Conservation (phyloP, 2,888 invertebrate genomes). For the Drosophila rubida region DNA sequence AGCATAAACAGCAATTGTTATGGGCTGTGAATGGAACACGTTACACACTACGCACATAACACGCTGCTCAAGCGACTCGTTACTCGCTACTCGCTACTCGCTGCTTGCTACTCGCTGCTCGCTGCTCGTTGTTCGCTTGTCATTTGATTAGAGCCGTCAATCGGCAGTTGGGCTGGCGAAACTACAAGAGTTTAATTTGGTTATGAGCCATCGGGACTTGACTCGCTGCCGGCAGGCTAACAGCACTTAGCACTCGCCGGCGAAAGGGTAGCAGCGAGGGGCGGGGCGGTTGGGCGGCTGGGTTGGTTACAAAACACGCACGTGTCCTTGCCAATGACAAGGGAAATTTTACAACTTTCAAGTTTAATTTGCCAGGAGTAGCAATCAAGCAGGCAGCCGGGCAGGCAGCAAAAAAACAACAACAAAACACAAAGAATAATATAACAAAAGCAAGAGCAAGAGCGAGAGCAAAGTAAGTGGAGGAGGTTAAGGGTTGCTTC, state of each 20-base stretch:
- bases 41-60: conserved; percentile 19
- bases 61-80: conserved; percentile 2
- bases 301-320: conserved; percentile 62
- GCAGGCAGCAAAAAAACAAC: conserved; percentile 20
- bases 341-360: conserved; percentile 81
- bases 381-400: conserved; percentile 69
- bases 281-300: conserved; percentile 1
- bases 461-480: conserved; percentile 12
- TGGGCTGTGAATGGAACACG: conserved; percentile 71
- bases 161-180: conserved; percentile 15
- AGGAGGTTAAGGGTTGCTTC: conserved; percentile 53
- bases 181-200: conserved; percentile 61
- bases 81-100: conserved; percentile 14
- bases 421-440: conserved; percentile 28
- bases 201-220: conserved; percentile 50
- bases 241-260: conserved; percentile 34
- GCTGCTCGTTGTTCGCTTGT: too few relatives aligned
- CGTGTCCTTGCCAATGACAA: conserved; percentile 81
- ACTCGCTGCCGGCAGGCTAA: conserved; percentile 24
- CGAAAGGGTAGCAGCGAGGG: conserved; percentile 12
- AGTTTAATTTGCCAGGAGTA: conserved; percentile 81
- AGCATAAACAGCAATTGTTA: conserved; percentile 80
- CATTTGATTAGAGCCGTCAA: conserved; percentile 30
- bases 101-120: conserved; percentile 4
- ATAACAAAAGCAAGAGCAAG: conserved; percentile 25